Conservation (phyloP, 2,888 invertebrate genomes). For the Drosophila maculinotata region DNA sequence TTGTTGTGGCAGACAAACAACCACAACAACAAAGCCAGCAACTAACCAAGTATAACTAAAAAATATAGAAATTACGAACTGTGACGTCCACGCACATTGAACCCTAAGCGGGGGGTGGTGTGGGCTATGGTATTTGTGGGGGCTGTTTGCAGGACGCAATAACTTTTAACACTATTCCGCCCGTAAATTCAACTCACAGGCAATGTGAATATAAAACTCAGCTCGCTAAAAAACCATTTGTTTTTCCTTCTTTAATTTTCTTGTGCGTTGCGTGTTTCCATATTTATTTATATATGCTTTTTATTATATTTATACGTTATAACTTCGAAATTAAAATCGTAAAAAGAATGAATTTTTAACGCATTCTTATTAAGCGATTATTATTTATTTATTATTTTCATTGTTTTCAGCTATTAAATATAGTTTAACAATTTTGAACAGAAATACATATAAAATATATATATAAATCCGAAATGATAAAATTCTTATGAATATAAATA, state of each 20-base stretch:
- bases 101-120: constrained; percentile 12
- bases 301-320: too few species aligned
- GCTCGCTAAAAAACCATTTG: too few species aligned
- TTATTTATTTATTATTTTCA: too few species aligned
- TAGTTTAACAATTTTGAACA: too few species aligned
- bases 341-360: too few species aligned
- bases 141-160: constrained; percentile 14
- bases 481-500: neutral
- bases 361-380: too few species aligned
- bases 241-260: constrained; percentile 14
- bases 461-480: too few species aligned
- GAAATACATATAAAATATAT: too few species aligned
- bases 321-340: too few species aligned
- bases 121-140: constrained; percentile 1
- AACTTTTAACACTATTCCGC: neutral
- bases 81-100: constrained; percentile 45
- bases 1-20: constrained; percentile 22
- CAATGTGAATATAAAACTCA: constrained; percentile 8
- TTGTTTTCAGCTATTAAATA: too few species aligned
- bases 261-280: constrained; percentile 20
- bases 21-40: constrained; percentile 21
- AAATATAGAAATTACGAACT: constrained; percentile 1
- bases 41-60: neutral
- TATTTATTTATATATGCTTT: too few species aligned
- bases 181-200: constrained; percentile 22